phyloP scores from a whole-genome alignment of 2,888 invertebrate species.

The Metalampra italica region DNA sequence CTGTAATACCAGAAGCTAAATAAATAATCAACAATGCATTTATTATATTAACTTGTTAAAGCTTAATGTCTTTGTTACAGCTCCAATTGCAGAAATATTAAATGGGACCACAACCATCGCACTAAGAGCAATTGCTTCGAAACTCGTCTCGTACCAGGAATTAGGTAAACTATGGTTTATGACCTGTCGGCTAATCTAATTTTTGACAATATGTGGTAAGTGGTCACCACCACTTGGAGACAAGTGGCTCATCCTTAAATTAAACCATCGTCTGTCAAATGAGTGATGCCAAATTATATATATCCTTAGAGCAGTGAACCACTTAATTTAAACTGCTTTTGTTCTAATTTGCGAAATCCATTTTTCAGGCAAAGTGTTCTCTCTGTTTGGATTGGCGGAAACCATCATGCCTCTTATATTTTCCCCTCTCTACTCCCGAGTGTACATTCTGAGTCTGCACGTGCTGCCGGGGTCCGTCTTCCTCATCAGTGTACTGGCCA shows the following conservation, averaged over 20 bases:
- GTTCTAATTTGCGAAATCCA: not conserved
- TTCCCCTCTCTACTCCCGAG: constrained; percentile 83
- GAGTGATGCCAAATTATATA: not conserved
- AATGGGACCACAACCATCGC: constrained; percentile 86
- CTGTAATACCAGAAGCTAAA: too few relatives aligned
- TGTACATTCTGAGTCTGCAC: constrained; percentile 82
- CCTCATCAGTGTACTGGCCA: constrained; percentile 81
- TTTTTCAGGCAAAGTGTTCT: constrained; percentile 83
- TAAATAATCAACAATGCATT: too few relatives aligned
- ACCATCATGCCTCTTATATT: constrained; percentile 85
- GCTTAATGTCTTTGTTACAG: constrained; percentile 60
- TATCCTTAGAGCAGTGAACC: too few relatives aligned
- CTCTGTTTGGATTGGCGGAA: constrained; percentile 84
- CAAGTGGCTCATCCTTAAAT: too few relatives aligned
- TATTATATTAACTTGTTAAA: too few relatives aligned
- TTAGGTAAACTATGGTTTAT: constrained; percentile 72
- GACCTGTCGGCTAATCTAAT: constrained; percentile 3
- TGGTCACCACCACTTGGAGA: too few relatives aligned
- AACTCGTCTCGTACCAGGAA: constrained; percentile 84
- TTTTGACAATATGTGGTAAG: not conserved
- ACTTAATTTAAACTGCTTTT: too few relatives aligned
- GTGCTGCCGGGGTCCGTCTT: constrained; percentile 84
- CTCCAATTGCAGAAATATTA: constrained; percentile 83
- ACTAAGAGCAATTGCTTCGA: constrained; percentile 85
- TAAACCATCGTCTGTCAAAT: not conserved